Evolutionary conservation across 2,888 invertebrate species (phyloP).

Genomic region (Halocaridina rubra): DNA sequence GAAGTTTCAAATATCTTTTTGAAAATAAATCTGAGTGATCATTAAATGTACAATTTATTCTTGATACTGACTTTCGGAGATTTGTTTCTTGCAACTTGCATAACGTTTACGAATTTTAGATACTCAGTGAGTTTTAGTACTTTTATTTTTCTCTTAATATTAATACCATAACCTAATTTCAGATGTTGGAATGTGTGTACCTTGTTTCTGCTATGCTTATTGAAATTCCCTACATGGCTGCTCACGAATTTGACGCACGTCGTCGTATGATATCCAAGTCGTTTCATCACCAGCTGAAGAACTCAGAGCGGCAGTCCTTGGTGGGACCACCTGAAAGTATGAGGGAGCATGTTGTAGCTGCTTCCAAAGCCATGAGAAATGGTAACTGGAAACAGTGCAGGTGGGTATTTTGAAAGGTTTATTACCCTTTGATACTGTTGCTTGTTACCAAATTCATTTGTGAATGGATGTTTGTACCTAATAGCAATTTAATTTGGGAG

Average conservation of each 20-base stretch:
- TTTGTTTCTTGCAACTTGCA: no score
- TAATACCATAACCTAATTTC: no score
- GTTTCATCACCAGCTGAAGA: slow-evolving; percentile 97
- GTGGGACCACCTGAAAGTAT: slow-evolving; percentile 98
- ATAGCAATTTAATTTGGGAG: no score
- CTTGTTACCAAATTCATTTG: background rate
- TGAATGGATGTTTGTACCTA: no score
- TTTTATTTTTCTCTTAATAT: no score
- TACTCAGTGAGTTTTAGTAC: no score
- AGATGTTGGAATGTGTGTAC: slow-evolving; percentile 94
- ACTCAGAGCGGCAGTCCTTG: slow-evolving; percentile 92
- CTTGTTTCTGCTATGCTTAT: slow-evolving; percentile 98
- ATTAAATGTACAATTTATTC: no score
- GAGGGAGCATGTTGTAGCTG: slow-evolving; percentile 99
- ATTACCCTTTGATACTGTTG: background rate
- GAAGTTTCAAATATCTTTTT: no score
- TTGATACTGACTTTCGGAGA: no score
- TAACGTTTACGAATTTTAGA: no score
- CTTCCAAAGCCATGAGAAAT: slow-evolving; percentile 97
- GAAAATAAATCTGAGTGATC: no score
- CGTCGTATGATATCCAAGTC: slow-evolving; percentile 95
- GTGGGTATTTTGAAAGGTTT: slow-evolving; percentile 21
- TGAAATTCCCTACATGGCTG: slow-evolving; percentile 99
- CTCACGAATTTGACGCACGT: slow-evolving; percentile 97
- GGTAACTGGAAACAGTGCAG: slow-evolving; percentile 96